Evolutionary conservation across 35 echinoderm and acorn worm species (phyloP).

Genomic region (Heliocidaris erythrogramma): DNA sequence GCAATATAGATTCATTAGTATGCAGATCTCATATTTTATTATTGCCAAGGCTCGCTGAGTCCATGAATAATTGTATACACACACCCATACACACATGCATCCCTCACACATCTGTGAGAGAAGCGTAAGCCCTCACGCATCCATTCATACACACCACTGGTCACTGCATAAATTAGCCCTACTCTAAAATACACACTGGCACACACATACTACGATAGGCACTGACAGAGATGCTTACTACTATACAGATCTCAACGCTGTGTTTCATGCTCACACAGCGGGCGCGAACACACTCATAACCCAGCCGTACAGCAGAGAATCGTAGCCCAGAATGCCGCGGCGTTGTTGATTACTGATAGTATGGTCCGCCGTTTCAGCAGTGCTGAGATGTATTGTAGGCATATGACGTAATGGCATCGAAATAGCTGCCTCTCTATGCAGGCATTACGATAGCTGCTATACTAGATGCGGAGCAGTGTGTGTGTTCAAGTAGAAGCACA

Average conservation of each 20-base stretch:
- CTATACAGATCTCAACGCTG: not conserved
- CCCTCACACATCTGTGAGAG: not conserved
- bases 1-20: not conserved
- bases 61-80: not conserved
- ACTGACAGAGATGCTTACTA: not conserved
- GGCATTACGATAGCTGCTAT: not conserved
- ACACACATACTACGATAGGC: not conserved
- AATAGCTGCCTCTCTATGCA: slow-evolving; percentile 6
- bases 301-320: slow-evolving; percentile 17
- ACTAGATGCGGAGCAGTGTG: not conserved
- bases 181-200: not conserved
- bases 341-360: not conserved
- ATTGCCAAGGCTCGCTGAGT: not conserved
- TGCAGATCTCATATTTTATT: not conserved
- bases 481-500: not conserved
- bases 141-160: not conserved
- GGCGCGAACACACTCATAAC: slow-evolving; percentile 5
- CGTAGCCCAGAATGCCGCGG: slow-evolving; percentile 8
- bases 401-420: slow-evolving; percentile 27
- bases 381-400: not conserved
- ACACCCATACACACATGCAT: not conserved
- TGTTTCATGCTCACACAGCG: not conserved
- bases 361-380: not conserved
- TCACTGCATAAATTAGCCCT: slow-evolving; percentile 10
- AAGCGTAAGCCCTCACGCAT: not conserved